These are phyloP conservation scores for Acleris laterana DNA, from an alignment of 2,888 invertebrate species.

Conservation along the genomic window DNA sequence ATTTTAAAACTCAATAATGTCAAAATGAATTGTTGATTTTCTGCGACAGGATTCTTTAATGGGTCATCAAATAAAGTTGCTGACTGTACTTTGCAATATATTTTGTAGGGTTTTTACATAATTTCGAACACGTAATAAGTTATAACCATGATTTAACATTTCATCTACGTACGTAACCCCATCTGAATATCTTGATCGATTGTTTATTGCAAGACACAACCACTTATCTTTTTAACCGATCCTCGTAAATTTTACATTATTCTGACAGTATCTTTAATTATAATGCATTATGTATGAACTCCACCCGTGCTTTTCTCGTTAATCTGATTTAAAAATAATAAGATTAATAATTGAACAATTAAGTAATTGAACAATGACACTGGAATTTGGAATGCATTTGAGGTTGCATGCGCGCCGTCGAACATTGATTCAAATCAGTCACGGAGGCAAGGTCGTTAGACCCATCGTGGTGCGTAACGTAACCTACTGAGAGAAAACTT, in stretches of 20 bases:
- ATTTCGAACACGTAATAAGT: too few species aligned
- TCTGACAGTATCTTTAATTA: conserved; percentile 3
- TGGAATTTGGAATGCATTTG: conserved; percentile 47
- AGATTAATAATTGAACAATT: conserved; percentile 37
- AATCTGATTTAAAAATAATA: conserved; percentile 3
- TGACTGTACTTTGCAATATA: too few species aligned
- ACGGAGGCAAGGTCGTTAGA: conserved; percentile 58
- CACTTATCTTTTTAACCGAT: neutral
- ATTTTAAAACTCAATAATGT: too few species aligned
- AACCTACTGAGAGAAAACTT: conserved; percentile 9
- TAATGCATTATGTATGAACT: conserved; percentile 17
- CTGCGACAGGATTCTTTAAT: too few species aligned
- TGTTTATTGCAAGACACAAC: neutral
- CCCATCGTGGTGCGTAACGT: conserved; percentile 42
- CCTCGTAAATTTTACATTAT: conserved; percentile 17
- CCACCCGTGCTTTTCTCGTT: neutral
- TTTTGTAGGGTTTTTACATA: too few species aligned
- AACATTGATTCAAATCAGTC: conserved; percentile 57
- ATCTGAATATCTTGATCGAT: conserved; percentile 23
- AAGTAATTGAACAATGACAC: conserved; percentile 54
- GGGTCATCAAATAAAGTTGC: too few species aligned
- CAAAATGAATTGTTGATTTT: too few species aligned
- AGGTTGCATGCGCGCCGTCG: conserved; percentile 43
- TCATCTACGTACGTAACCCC: conserved; percentile 2
- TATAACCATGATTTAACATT: conserved; percentile 1